Conservation (phyloP, 2,797 vertebrate genomes). For the Salmo trutta region DNA sequence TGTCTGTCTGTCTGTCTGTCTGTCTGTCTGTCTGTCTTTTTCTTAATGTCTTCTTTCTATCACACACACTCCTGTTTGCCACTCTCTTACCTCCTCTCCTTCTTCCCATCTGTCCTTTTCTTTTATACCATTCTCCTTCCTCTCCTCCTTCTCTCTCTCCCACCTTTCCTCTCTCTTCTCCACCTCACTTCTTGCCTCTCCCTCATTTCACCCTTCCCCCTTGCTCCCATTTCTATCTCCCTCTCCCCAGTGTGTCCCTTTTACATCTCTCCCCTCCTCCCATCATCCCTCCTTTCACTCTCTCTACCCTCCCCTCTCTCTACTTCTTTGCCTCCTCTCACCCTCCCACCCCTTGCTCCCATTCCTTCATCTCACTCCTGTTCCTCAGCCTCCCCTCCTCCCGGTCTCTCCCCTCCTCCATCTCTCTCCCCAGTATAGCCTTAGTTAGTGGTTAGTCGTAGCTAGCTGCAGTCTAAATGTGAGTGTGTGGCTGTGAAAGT, state of each 20-base stretch:
- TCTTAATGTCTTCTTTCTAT: background rate
- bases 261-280: background rate
- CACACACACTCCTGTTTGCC: background rate
- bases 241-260: background rate
- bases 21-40: background rate
- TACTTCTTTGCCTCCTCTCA: background rate
- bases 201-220: background rate
- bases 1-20: no score
- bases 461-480: background rate
- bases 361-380: background rate
- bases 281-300: background rate
- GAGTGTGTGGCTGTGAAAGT: conserved; percentile 49
- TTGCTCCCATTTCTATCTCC: background rate
- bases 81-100: background rate
- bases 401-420: background rate
- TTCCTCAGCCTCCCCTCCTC: no score
- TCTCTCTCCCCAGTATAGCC: background rate
- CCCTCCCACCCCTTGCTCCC: background rate
- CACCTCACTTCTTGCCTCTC: background rate
- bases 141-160: background rate
- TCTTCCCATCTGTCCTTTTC: background rate
- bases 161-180: background rate
- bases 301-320: background rate
- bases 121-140: background rate
- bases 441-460: background rate